A percentile compares a stretch with the other conserved stretches of the same genome.
Evolutionary conservation across 2,888 invertebrate species (phyloP).

Genomic region (Lepidochrysops patricia): DNA sequence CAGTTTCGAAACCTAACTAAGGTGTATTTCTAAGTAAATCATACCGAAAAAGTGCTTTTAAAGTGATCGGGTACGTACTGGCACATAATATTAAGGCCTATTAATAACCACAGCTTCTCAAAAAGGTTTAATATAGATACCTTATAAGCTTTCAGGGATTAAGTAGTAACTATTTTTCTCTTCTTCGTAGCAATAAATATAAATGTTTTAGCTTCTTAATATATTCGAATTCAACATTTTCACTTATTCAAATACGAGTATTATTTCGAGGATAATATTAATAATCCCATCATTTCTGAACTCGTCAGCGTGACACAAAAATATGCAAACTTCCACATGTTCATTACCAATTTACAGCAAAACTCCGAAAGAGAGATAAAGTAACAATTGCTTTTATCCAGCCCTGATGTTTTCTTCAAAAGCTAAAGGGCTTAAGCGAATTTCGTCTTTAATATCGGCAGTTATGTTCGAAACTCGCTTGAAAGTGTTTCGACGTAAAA

Average conservation of each 20-base stretch:
- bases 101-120: too few relatives aligned
- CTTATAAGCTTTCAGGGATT: too few relatives aligned
- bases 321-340: not conserved
- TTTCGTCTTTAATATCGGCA: not conserved
- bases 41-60: too few relatives aligned
- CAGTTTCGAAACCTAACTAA: too few relatives aligned
- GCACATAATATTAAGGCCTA: too few relatives aligned
- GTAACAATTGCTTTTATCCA: constrained; percentile 12
- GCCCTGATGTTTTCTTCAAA: not conserved
- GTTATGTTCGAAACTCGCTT: not conserved
- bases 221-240: not conserved
- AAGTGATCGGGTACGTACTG: too few relatives aligned
- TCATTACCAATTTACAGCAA: constrained; percentile 8
- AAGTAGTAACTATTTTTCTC: too few relatives aligned
- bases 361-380: constrained; percentile 6
- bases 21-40: too few relatives aligned
- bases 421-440: not conserved
- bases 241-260: not conserved
- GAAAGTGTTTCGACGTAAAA: not conserved
- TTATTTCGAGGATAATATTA: not conserved
- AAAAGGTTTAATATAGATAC: too few relatives aligned
- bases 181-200: too few relatives aligned
- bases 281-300: constrained; percentile 14
- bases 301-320: constrained; percentile 12
- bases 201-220: too few relatives aligned